Conservation (phyloP, 1,140 invertebrate genomes). For the Drosophila novamexicana region DNA sequence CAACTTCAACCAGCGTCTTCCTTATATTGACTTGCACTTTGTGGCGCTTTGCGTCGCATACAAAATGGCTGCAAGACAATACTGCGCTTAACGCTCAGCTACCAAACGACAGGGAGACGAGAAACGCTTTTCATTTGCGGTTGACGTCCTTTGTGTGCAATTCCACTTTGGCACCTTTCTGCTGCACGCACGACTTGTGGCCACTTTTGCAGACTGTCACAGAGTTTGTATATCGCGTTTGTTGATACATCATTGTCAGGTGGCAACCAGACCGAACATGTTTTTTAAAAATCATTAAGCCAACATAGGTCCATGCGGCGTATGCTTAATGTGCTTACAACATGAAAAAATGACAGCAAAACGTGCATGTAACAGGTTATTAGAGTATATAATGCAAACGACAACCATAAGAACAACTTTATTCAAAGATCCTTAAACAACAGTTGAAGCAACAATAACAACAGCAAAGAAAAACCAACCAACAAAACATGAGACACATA, state of each 20-base stretch:
- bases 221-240: slow-evolving; percentile 19
- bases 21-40: slow-evolving; percentile 74
- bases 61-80: slow-evolving; percentile 63
- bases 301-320: slow-evolving; percentile 20
- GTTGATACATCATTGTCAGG: slow-evolving; percentile 14
- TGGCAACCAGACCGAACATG: slow-evolving; percentile 10
- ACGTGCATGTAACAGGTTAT: slow-evolving; percentile 74
- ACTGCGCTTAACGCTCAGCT: slow-evolving; percentile 2
- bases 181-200: slow-evolving; percentile 41
- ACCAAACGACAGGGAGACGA: slow-evolving; percentile 11
- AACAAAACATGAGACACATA: slow-evolving; percentile 55
- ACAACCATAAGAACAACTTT: slow-evolving; percentile 69
- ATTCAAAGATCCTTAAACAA: slow-evolving; percentile 64
- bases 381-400: slow-evolving; percentile 49
- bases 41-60: slow-evolving; percentile 61
- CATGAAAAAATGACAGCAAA: slow-evolving; percentile 29
- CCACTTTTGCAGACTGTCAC: slow-evolving; percentile 43
- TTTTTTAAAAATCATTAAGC: slow-evolving; percentile 28
- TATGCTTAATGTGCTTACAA: slow-evolving; percentile 51
- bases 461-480: slow-evolving; percentile 11
- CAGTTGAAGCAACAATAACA: slow-evolving; percentile 2
- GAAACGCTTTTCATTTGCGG: slow-evolving; percentile 58
- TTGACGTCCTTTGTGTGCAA: slow-evolving; percentile 52
- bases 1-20: slow-evolving; percentile 25
- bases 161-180: slow-evolving; percentile 44